phyloP scores from a whole-genome alignment of 2,113 vertebrate species.

The Hippoglossus stenolepis region DNA sequence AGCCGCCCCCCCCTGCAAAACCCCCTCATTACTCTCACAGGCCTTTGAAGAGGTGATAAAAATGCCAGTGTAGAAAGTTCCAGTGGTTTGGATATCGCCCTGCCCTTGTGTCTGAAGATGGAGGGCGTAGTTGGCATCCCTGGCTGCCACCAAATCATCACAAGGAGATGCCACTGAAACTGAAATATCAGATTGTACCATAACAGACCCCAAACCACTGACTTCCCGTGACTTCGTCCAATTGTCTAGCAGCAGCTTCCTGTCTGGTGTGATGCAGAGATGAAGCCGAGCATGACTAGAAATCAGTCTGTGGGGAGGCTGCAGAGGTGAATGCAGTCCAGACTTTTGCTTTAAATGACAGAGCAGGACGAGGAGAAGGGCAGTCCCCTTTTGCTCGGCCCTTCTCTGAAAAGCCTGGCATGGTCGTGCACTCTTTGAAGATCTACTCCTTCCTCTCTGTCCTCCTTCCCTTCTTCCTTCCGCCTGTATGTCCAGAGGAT shows the following conservation, averaged over 20 bases:
- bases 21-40: constrained; percentile 58
- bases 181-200: constrained; percentile 12
- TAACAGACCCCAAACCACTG: neutral
- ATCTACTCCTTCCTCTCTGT: constrained; percentile 5
- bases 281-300: constrained; percentile 21
- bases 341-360: constrained; percentile 33
- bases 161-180: neutral
- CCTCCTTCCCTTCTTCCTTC: constrained; percentile 36
- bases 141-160: constrained; percentile 11
- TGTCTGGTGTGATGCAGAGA: constrained; percentile 21
- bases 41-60: constrained; percentile 71
- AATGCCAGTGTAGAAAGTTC: constrained; percentile 65
- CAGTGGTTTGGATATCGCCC: constrained; percentile 62
- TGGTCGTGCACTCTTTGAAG: constrained; percentile 48
- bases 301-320: constrained; percentile 5
- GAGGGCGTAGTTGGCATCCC: constrained; percentile 40
- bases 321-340: constrained; percentile 10
- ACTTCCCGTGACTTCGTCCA: constrained; percentile 15
- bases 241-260: constrained; percentile 36
- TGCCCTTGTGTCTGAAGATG: constrained; percentile 41
- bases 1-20: constrained; percentile 5
- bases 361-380: constrained; percentile 29
- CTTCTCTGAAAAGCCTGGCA: constrained; percentile 46
- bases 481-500: constrained; percentile 20
- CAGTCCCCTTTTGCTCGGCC: constrained; percentile 26